phyloP scores from a whole-genome alignment of 1,140 invertebrate genomes.

The roundworm (Caenorhabditis elegans) region WBcel235 BX284605.5:12790001-12790500 shows the following conservation, averaged over 20 bases:
- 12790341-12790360: not conserved
- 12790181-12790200: no score
- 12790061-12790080: not conserved
- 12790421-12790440: not conserved
- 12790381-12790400: not conserved
- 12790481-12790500: not conserved
- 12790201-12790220: no score
- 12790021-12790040: not conserved
- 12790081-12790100: not conserved
- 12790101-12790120: not conserved
- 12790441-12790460: not conserved
- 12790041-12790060: not conserved
- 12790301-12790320: no score
- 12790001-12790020: not conserved
- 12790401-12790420: not conserved
- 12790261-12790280: no score
- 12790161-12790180: no score
- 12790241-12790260: no score
- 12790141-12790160: not conserved
- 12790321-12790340: not conserved
- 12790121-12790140: not conserved
- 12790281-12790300: no score
- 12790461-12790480: not conserved
- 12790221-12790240: no score
- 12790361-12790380: not conserved